Percentiles rank a stretch among this genome's conserved stretches.
These are phyloP conservation scores for Rotaria sp. DNA, from an alignment of 2,888 invertebrate species.

Conservation along the genomic window DNA sequence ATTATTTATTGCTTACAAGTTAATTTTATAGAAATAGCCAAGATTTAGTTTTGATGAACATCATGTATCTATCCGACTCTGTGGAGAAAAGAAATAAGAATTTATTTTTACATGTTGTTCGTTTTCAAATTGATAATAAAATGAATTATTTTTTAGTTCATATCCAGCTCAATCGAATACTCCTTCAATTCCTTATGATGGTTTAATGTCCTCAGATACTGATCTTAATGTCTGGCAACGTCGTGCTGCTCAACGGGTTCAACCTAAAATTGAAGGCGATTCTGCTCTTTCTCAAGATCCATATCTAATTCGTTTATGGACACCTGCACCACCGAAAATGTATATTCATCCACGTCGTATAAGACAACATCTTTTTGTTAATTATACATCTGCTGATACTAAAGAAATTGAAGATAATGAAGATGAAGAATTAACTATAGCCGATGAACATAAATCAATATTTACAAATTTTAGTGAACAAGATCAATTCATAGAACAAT, in stretches of 20 bases:
- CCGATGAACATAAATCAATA: not conserved
- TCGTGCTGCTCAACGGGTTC: not conserved
- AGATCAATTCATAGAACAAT: not conserved
- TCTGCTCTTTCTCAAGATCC: not conserved
- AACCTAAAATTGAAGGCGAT: conserved; percentile 3
- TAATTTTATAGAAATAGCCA: too few species aligned
- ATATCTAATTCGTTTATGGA: conserved; percentile 28
- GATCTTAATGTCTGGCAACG: conserved; percentile 3
- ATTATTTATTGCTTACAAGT: too few species aligned
- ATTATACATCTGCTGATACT: conserved; percentile 16
- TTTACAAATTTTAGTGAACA: not conserved
- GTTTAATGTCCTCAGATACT: not conserved
- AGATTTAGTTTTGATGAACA: too few species aligned
- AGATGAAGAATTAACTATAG: not conserved
- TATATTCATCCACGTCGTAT: conserved; percentile 31
- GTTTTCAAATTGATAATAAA: too few species aligned
- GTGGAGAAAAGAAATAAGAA: too few species aligned
- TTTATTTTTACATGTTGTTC: too few species aligned
- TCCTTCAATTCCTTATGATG: not conserved
- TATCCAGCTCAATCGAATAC: not conserved
- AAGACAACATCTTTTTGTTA: conserved; percentile 25
- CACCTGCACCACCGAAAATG: conserved; percentile 40
- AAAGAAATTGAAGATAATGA: not conserved
- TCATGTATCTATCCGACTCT: too few species aligned
- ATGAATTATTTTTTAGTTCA: not conserved